Evolutionary conservation across 2,797 vertebrate species (phyloP).

Genomic region (Apogon talboti): DNA sequence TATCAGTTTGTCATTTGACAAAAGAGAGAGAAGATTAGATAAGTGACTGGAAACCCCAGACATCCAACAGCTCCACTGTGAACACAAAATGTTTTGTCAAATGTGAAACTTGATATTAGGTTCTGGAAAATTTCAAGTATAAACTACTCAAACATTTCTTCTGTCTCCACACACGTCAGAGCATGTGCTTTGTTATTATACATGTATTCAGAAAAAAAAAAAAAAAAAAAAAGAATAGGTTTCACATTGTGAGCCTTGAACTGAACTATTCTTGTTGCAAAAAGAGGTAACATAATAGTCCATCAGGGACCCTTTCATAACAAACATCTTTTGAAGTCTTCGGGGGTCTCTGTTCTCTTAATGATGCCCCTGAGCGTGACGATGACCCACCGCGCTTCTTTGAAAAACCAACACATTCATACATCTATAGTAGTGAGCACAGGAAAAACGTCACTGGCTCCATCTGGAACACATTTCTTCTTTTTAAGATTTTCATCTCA

Average conservation of each 20-base stretch:
- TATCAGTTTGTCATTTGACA: too few relatives aligned
- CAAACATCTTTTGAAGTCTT: not conserved
- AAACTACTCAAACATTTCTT: too few relatives aligned
- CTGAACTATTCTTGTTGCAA: not conserved
- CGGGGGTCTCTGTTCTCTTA: not conserved
- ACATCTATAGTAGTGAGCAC: not conserved
- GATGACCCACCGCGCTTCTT: not conserved
- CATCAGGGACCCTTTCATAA: not conserved
- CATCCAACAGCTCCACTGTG: too few relatives aligned
- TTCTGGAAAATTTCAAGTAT: too few relatives aligned
- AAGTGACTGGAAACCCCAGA: too few relatives aligned
- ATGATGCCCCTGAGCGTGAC: not conserved
- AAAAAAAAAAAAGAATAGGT: not conserved
- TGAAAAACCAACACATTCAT: not conserved
- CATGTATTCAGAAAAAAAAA: not conserved
- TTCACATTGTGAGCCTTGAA: not conserved
- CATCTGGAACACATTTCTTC: slow-evolving; percentile 1
- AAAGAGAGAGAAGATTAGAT: too few relatives aligned
- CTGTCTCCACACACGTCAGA: too few relatives aligned
- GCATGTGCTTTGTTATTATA: too few relatives aligned
- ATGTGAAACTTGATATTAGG: too few relatives aligned
- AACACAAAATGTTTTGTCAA: too few relatives aligned
- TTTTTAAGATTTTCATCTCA: slow-evolving; percentile 1
- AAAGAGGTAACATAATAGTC: not conserved
- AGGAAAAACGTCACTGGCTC: not conserved